Base-by-base conservation (phyloP, 2,888 invertebrate genomes). In the Fragum whitleyi region DNA sequence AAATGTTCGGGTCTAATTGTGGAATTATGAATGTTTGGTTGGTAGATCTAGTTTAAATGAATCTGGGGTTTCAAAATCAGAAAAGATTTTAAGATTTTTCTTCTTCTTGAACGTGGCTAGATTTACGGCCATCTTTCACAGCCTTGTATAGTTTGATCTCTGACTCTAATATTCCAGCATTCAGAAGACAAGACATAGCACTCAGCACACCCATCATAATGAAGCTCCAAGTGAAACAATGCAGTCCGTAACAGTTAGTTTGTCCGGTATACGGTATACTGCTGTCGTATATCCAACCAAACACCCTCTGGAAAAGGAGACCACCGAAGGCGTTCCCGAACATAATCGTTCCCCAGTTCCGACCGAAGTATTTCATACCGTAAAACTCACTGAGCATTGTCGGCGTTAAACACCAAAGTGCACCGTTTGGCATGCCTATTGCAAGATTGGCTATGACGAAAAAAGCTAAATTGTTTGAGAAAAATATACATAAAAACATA, bases 351-450 rank as follows among this genome's bases (percentile, higher is more conserved):
- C 91, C 91, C 91, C 91, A 91, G 80, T 90, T 91, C 7, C 88
- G 74, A 6, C 88, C 90, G 74, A 91, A 91, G 80, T 88, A 89
- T 68, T 87, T 87, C 83, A 89, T 85, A 11, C 91, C 91, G 72
- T 90, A 91, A 78, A 90, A 88, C 69, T 91, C 91, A 53, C 90
- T 90, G 19, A 89, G 81, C 86, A 91, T 90, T 6, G 89, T 90
- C 1, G 91, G 91, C 0, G 91, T 90, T 29, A 91, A 72, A 32
- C 90, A 90, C 90, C 90, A 91, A 19, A 89, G 84, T 16, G 90
- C 89, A 47, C 90, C 91, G 59, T 90, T 90, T 19, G 90, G 85
- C 68, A 90, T 86, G 1, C 91, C 90, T 6, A 90, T 85, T 9
- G 86, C 85, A 28, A 90, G 78, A 0, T 88, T 74, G 1, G 87